These are phyloP conservation scores for Danio aesculapii DNA, from an alignment of 2,797 vertebrate species.

Conservation along the genomic window DNA sequence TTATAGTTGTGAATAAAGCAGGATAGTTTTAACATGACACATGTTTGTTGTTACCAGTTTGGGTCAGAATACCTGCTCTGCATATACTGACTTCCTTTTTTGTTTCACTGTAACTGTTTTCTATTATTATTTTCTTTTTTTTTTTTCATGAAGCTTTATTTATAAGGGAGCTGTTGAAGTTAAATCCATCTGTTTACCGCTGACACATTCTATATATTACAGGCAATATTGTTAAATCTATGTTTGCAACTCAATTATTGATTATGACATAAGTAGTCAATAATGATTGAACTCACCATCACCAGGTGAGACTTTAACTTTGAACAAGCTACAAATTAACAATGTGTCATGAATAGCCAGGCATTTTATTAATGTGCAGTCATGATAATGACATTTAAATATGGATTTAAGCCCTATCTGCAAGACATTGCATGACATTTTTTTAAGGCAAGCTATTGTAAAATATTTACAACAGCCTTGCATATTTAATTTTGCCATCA, in stretches of 20 bases:
- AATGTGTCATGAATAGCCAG: neutral
- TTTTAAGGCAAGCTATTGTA: neutral
- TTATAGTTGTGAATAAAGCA: neutral
- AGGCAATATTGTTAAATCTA: neutral
- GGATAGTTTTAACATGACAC: neutral
- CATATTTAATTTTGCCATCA: neutral
- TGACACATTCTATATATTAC: neutral
- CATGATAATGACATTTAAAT: neutral
- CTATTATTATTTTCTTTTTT: neutral
- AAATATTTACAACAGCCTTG: neutral
- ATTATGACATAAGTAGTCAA: neutral
- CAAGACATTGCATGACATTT: neutral
- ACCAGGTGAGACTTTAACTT: neutral
- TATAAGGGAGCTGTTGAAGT: neutral
- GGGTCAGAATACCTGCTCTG: neutral
- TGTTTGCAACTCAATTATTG: neutral
- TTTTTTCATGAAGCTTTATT: neutral
- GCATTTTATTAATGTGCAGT: neutral
- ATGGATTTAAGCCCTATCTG: neutral
- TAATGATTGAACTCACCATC: neutral
- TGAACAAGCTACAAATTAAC: too few relatives aligned
- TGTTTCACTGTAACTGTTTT: neutral
- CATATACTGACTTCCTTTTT: neutral
- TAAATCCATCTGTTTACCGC: neutral
- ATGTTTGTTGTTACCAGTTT: neutral